Percentiles rank a stretch among this genome's conserved stretches.
Evolutionary conservation across 2,888 invertebrate genomes (phyloP).

Genomic region (Copidosoma aretas): DNA sequence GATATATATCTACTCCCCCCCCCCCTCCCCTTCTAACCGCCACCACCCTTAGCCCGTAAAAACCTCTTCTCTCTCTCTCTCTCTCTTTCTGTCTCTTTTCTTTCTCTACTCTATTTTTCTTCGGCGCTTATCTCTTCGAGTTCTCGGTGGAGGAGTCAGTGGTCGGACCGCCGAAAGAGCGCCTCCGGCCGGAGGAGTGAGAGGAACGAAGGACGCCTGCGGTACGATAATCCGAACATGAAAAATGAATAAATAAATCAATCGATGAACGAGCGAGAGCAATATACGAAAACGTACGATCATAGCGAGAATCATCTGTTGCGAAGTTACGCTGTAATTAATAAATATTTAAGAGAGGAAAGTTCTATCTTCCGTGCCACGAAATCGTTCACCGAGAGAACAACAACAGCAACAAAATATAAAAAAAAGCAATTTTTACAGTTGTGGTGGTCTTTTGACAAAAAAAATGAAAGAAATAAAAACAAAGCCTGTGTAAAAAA

Average conservation of each 20-base stretch:
- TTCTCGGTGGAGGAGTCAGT: conserved; percentile 35
- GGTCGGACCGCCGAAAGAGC: conserved; percentile 34
- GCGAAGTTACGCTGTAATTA: no score
- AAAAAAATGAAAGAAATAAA: conserved; percentile 5
- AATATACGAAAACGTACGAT: neutral
- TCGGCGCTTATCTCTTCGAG: conserved; percentile 29
- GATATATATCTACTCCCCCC: neutral
- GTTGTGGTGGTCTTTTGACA: neutral
- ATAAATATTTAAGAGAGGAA: no score
- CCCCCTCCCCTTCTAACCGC: neutral
- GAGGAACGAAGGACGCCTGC: conserved; percentile 42
- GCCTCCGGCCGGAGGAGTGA: conserved; percentile 37
- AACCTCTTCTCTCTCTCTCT: conserved; percentile 23
- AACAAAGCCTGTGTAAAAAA: conserved; percentile 11
- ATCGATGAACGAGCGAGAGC: neutral
- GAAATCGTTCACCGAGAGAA: neutral
- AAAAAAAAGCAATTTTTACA: neutral
- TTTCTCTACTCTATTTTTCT: conserved; percentile 34
- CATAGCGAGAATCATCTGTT: no score
- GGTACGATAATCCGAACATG: conserved; percentile 24
- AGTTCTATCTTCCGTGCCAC: no score
- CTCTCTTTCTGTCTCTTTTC: conserved; percentile 22
- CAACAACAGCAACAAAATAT: neutral
- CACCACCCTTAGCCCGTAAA: neutral
- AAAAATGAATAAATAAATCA: neutral